phyloP scores from a whole-genome alignment of 2,113 vertebrate genomes.

The Micromys minutus region DNA sequence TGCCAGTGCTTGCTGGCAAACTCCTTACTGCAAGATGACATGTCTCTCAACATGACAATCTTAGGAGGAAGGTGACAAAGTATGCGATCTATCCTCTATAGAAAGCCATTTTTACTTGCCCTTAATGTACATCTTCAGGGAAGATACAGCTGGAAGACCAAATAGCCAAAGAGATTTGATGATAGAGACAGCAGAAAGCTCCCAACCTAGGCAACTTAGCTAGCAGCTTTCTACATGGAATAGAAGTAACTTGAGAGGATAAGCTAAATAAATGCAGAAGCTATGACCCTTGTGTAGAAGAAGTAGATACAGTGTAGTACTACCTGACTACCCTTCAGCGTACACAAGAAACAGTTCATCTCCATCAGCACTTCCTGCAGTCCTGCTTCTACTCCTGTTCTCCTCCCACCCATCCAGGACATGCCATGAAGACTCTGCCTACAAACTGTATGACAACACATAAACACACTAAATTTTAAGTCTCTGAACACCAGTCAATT shows the following conservation, averaged over 20 bases:
- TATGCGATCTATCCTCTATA: not conserved
- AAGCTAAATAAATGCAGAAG: not conserved
- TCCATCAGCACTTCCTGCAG: not conserved
- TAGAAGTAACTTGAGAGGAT: not conserved
- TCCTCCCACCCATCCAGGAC: not conserved
- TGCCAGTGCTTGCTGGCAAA: not conserved
- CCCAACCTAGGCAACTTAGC: not conserved
- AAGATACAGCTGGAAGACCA: not conserved
- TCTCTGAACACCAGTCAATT: not conserved
- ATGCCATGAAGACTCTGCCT: not conserved
- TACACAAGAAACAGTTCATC: not conserved
- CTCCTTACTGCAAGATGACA: not conserved
- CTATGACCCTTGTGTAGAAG: not conserved
- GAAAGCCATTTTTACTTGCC: not conserved
- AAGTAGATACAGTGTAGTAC: not conserved
- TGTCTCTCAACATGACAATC: not conserved
- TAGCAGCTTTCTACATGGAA: not conserved
- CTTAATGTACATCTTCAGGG: not conserved
- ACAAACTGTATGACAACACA: not conserved
- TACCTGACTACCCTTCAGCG: not conserved
- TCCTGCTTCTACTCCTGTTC: not conserved
- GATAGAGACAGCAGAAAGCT: not conserved
- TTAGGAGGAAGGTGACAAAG: not conserved
- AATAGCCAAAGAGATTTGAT: not conserved
- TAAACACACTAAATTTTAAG: not conserved